These are phyloP conservation scores for Xiphorhynchus elegans DNA, from an alignment of 2,113 vertebrate genomes.

Conservation along the genomic window DNA sequence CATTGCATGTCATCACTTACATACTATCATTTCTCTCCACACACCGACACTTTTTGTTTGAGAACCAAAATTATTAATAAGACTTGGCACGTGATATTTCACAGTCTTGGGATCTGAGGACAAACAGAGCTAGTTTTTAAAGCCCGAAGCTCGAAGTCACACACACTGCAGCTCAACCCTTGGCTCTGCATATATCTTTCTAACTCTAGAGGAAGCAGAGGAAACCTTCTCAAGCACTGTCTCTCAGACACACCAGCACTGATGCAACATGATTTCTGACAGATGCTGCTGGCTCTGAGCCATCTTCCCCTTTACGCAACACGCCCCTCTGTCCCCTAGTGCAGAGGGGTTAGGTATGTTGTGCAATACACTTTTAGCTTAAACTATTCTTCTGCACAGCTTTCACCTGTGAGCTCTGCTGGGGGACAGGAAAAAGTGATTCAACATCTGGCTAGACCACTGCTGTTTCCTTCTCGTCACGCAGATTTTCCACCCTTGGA, in stretches of 20 bases:
- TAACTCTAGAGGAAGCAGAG: neutral
- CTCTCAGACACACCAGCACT: neutral
- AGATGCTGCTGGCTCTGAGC: neutral
- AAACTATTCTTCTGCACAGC: neutral
- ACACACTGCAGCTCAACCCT: neutral
- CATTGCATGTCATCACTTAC: neutral
- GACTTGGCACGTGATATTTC: neutral
- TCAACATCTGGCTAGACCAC: neutral
- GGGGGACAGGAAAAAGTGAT: constrained; percentile 5
- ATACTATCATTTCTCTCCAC: neutral
- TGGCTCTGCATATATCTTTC: neutral
- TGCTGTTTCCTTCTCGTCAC: neutral
- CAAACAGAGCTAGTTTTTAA: neutral
- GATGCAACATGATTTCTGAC: neutral
- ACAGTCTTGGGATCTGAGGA: neutral
- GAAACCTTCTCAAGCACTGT: neutral
- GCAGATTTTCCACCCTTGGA: neutral
- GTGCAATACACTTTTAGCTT: neutral
- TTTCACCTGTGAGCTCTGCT: neutral
- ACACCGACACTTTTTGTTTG: neutral
- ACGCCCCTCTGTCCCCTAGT: fast-evolving
- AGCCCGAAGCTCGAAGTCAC: neutral
- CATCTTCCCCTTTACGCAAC: neutral
- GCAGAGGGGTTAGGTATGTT: fast-evolving
- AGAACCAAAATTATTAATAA: neutral